Percentiles rank a stretch among this genome's conserved stretches.
These are phyloP conservation scores for Staurois parvus DNA, from an alignment of 2,797 vertebrate species.

Conservation along the genomic window DNA sequence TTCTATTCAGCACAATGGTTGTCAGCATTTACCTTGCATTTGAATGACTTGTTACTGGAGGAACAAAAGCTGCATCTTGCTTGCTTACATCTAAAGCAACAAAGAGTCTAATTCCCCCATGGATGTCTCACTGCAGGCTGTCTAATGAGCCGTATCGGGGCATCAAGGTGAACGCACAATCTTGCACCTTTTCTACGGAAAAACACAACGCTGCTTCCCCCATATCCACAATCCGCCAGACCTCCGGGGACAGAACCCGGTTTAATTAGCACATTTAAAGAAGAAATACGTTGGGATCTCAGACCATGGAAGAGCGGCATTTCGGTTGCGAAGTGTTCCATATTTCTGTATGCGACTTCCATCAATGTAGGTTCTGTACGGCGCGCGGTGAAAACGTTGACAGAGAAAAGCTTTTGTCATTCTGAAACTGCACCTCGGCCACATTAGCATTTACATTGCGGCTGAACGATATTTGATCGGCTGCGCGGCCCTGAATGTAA, in stretches of 20 bases:
- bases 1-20: background rate
- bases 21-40: background rate
- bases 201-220: background rate
- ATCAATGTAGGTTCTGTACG: too few relatives aligned
- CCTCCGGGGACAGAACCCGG: background rate
- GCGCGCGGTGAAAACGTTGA: too few relatives aligned
- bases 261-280: background rate
- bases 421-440: too few relatives aligned
- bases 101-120: slow-evolving; percentile 11
- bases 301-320: background rate
- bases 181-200: slow-evolving; percentile 3
- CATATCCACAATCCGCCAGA: background rate
- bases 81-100: background rate
- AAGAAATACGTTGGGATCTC: background rate
- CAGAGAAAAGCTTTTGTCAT: too few relatives aligned
- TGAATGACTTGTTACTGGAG: background rate
- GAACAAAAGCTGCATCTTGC: background rate
- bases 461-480: too few relatives aligned
- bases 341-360: too few relatives aligned
- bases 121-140: slow-evolving; percentile 30
- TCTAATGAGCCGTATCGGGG: slow-evolving; percentile 53
- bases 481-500: too few relatives aligned
- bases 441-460: too few relatives aligned
- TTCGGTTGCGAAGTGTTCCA: too few relatives aligned
- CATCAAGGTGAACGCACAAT: slow-evolving; percentile 23